Base-by-base conservation (phyloP, 2,113 vertebrate genomes). In the Diglossa brunneiventris region DNA sequence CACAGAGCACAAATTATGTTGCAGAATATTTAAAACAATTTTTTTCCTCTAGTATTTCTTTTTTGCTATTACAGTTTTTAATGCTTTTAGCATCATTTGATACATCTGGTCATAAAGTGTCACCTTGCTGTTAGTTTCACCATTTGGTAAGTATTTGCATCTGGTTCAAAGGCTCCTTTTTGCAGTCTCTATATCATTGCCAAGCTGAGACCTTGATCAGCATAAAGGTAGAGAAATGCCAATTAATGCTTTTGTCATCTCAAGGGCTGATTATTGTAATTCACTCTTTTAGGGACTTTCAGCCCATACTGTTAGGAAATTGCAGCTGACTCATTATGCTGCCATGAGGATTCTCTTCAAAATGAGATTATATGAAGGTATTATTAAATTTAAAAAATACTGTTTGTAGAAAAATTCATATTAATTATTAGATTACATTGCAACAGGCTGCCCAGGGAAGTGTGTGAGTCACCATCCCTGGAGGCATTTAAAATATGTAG, bases 171-270 rank as follows among this genome's bases (percentile, higher is more conserved):
- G 75, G 70, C 35, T 95, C 41, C 52, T 89, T 97, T 97, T 95
- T 95, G 73, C 85, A 83, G 80, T 96, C 88, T 97, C 78, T 87
- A 33, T 89, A 80, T 79, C 74, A 64, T 89, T 96, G 77, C 83
- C 86, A 96, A 91, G 94, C 91, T 95, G 94, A 97, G 95, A 94
- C 83, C 86, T 93, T 92, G 92, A 94, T 97, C 92, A 95, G 73
- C 6, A 58, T 95, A 89, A 97, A 97, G 81, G 94, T 86, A 81
- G 53, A 92, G 88, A 92, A 96, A 96, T 96, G 92, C 92, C 95
- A 93, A 97, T 97, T 97, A 97, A 97, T 83, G 93, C 94, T 95
- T 98, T 97, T 98, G 95, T 97, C 90, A 94, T 98, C 69, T 49
- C 62, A 88, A 83, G 84, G 87, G 73, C 92, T 97, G 96, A 98